A percentile compares a stretch with the other conserved stretches of the same genome.
These are phyloP conservation scores for Aphelenchoides fujianensis DNA, from an alignment of 1,140 invertebrate species.

Conservation along the genomic window DNA sequence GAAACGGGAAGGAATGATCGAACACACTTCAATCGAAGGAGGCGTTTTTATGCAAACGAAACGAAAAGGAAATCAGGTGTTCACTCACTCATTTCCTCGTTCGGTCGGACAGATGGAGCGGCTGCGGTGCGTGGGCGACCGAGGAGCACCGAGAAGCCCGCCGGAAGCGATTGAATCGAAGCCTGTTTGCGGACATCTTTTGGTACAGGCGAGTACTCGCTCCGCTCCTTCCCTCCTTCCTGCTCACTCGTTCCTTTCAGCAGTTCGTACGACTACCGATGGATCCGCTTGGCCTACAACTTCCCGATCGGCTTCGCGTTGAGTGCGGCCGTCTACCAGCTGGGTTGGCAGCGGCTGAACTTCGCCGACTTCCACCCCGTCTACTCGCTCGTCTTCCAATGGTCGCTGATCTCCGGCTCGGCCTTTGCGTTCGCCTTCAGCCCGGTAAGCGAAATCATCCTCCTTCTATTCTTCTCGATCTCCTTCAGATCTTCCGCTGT, in stretches of 20 bases:
- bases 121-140: too few species aligned
- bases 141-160: slow-evolving; percentile 17
- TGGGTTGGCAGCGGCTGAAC: slow-evolving; percentile 45
- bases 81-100: too few species aligned
- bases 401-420: slow-evolving; percentile 26
- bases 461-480: slow-evolving; percentile 9
- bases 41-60: too few species aligned
- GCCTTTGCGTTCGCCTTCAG: slow-evolving; percentile 35
- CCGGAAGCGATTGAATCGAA: slow-evolving; percentile 1
- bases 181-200: slow-evolving; percentile 28
- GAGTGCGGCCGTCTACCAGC: slow-evolving; percentile 25
- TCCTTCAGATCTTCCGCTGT: slow-evolving; percentile 44
- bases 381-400: slow-evolving; percentile 28
- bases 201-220: slow-evolving; percentile 33
- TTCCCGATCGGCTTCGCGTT: slow-evolving; percentile 38
- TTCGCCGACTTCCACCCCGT: slow-evolving; percentile 36
- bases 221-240: slow-evolving; percentile 1
- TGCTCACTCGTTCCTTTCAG: slow-evolving; percentile 17
- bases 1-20: too few species aligned
- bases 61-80: too few species aligned
- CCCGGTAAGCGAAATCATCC: slow-evolving; percentile 28
- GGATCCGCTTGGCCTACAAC: slow-evolving; percentile 36
- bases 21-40: too few species aligned
- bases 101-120: too few species aligned
- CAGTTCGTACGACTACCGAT: slow-evolving; percentile 32